Conservation (phyloP, 2,888 invertebrate species). For the Keiferia lycopersicella region DNA sequence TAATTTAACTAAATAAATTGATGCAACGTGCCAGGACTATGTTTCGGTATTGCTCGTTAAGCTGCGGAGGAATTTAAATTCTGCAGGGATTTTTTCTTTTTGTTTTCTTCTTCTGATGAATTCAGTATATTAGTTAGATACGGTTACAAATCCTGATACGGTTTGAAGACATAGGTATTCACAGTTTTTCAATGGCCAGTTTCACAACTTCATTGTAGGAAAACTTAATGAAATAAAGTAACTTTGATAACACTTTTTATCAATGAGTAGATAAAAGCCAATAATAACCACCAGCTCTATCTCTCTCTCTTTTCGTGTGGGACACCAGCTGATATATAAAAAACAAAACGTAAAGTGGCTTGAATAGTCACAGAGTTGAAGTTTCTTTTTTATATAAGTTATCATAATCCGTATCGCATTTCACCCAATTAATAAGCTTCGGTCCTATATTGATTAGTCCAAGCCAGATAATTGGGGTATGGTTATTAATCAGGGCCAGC, state of each 20-base stretch:
- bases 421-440: conserved; percentile 2
- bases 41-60: conserved; percentile 65
- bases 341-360: too few species aligned
- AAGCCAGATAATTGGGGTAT: conserved; percentile 62
- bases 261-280: too few species aligned
- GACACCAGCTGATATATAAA: too few species aligned
- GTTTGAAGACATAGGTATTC: too few species aligned
- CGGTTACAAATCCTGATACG: too few species aligned
- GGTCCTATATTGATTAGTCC: conserved; percentile 58
- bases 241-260: too few species aligned
- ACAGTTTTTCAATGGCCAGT: too few species aligned
- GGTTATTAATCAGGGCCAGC: conserved; percentile 60
- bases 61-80: conserved; percentile 11
- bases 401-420: neutral
- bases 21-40: conserved; percentile 57
- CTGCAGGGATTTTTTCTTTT: neutral
- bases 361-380: too few species aligned
- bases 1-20: conserved; percentile 80
- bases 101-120: neutral
- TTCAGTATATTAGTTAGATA: neutral
- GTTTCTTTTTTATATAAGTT: neutral
- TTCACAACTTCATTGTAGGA: too few species aligned
- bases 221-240: too few species aligned
- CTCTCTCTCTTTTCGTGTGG: too few species aligned
- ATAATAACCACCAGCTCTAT: too few species aligned